Evolutionary conservation across 2,888 invertebrate genomes (phyloP).

Genomic region (Carabus problematicus): DNA sequence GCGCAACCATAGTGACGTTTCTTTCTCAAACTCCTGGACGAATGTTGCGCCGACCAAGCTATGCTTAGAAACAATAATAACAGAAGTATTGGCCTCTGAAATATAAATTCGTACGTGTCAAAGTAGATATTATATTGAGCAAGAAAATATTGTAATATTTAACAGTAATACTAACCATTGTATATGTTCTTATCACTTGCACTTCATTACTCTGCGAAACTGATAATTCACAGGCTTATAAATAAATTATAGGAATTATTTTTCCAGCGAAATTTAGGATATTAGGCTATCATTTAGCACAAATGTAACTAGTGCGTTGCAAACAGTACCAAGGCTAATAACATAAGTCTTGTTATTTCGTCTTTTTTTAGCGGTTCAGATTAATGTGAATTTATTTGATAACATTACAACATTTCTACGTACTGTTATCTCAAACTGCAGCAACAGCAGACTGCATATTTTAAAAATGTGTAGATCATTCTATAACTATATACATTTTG

Average conservation of each 20-base stretch:
- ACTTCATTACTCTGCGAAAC: background rate
- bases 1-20: background rate
- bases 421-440: too few relatives aligned
- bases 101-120: background rate
- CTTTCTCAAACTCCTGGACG: background rate
- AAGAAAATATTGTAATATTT: background rate
- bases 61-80: background rate
- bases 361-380: too few relatives aligned
- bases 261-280: background rate
- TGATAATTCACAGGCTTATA: constrained; percentile 7
- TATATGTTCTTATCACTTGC: background rate
- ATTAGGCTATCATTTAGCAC: constrained; percentile 13
- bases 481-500: too few relatives aligned
- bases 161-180: background rate
- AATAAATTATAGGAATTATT: background rate
- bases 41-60: background rate
- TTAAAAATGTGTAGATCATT: background rate
- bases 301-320: too few relatives aligned
- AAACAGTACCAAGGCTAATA: too few relatives aligned
- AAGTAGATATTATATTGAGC: constrained; percentile 2
- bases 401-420: too few relatives aligned
- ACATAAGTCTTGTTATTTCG: too few relatives aligned
- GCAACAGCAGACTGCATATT: background rate
- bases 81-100: constrained; percentile 17
- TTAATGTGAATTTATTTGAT: too few relatives aligned